Percentiles rank a stretch among this genome's conserved stretches.
These are phyloP conservation scores for Chinchilla lanigera DNA, from an alignment of 2,113 vertebrate species.

Conservation along the genomic window DNA sequence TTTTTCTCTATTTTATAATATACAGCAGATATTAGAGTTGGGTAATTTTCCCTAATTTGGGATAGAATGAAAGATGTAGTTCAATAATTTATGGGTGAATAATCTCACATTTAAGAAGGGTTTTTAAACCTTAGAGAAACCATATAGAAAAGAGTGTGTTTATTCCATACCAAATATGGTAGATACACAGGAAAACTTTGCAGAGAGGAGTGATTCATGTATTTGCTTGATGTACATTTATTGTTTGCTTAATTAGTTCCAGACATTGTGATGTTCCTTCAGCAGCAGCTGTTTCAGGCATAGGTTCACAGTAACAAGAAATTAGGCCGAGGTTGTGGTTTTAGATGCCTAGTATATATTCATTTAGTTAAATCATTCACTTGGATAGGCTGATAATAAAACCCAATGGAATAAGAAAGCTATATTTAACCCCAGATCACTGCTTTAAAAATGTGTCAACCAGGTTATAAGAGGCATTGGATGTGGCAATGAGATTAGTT, in stretches of 20 bases:
- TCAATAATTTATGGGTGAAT: not conserved
- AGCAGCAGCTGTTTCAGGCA: not conserved
- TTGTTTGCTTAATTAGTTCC: not conserved
- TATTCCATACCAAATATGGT: not conserved
- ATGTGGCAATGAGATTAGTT: not conserved
- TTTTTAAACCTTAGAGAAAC: not conserved
- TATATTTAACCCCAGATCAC: not conserved
- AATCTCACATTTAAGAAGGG: not conserved
- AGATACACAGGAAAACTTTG: not conserved
- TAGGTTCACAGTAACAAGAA: not conserved
- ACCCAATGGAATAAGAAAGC: not conserved
- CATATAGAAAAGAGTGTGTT: not conserved
- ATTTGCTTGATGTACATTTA: not conserved
- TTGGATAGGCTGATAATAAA: not conserved
- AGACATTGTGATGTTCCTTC: not conserved
- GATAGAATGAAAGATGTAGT: constrained; percentile 6
- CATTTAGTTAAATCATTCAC: not conserved
- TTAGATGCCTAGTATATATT: not conserved
- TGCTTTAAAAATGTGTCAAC: not conserved
- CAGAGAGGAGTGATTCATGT: not conserved
- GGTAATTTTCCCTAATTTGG: not conserved
- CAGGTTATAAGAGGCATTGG: not conserved
- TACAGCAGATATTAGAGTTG: not conserved
- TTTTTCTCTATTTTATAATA: not conserved
- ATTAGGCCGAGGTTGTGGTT: not conserved